phyloP scores from a whole-genome alignment of 2,113 vertebrate species.

The Ciconia boyciana region DNA sequence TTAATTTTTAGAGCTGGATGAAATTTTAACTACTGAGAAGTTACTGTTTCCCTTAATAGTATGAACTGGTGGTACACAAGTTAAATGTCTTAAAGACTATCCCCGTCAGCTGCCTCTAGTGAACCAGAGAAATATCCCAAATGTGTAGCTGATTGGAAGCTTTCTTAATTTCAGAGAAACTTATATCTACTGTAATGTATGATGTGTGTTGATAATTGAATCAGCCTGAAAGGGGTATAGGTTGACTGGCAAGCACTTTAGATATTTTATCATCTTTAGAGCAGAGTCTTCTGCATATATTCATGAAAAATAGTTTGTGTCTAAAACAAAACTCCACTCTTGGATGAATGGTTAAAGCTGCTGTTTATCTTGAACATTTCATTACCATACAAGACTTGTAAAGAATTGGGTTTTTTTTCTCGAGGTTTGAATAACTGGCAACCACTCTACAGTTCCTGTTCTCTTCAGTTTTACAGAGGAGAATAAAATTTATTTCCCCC shows the following conservation, averaged over 20 bases:
- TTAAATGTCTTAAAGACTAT: background rate
- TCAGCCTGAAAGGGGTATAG: background rate
- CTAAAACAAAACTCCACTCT: background rate
- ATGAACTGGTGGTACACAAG: background rate
- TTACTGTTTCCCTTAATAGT: background rate
- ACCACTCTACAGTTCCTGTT: background rate
- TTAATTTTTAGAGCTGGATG: background rate
- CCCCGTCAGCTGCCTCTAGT: background rate
- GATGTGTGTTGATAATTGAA: background rate
- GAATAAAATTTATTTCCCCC: fast-evolving
- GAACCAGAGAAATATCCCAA: background rate
- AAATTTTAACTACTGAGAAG: background rate
- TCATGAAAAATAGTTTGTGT: background rate
- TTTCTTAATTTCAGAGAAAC: background rate
- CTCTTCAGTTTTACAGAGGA: background rate
- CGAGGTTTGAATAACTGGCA: background rate
- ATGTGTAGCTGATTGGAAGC: background rate
- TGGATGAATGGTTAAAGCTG: background rate
- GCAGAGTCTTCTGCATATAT: background rate
- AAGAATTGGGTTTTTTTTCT: fast-evolving
- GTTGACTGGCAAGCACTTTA: background rate
- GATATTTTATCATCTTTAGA: background rate
- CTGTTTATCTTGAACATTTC: background rate
- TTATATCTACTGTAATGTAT: background rate
- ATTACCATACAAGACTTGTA: background rate